Conservation (phyloP, 2,113 vertebrate species). For the Colius striatus region DNA sequence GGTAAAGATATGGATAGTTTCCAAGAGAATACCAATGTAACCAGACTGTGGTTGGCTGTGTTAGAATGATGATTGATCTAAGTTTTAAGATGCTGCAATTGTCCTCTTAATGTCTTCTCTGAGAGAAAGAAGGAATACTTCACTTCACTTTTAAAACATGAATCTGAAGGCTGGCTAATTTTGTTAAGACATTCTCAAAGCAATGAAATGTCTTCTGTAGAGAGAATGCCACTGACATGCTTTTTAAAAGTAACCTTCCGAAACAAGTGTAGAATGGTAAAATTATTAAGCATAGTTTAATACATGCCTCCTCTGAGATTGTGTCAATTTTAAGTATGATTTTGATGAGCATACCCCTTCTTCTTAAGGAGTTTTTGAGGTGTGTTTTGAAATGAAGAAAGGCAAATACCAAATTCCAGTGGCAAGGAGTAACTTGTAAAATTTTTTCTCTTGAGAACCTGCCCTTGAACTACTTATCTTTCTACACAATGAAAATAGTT, state of each 20-base stretch:
- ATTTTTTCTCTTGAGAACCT: neutral
- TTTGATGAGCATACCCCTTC: neutral
- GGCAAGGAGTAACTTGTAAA: conserved; percentile 1
- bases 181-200: neutral
- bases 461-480: neutral
- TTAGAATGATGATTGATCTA: neutral
- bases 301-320: neutral
- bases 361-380: conserved; percentile 11
- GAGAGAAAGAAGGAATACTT: neutral
- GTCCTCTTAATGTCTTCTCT: neutral
- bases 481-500: neutral
- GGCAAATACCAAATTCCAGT: neutral
- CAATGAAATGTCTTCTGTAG: neutral
- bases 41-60: neutral
- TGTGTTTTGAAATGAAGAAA: conserved; percentile 18
- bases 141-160: neutral
- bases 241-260: neutral
- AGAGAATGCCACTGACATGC: neutral
- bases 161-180: neutral
- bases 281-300: neutral
- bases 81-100: neutral
- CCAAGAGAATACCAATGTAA: neutral
- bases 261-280: neutral
- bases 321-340: neutral
- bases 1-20: neutral